Base-by-base conservation (phyloP, 1,140 invertebrate genomes). In the Goniozus legneri region DNA sequence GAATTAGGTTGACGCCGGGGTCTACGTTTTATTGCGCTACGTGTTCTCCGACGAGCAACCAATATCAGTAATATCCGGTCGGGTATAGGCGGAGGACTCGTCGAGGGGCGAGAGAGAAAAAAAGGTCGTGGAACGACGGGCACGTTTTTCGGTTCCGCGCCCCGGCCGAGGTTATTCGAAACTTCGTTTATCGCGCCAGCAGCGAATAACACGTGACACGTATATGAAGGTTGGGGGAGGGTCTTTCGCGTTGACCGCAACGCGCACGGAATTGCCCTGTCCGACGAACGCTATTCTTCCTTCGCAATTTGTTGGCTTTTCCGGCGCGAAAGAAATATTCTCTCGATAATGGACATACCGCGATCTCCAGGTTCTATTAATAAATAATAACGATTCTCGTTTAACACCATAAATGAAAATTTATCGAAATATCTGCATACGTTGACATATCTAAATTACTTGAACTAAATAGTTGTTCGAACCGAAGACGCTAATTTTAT, bases 61-160 rank as follows among this genome's bases (percentile, higher is more conserved):
- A 50, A 56, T 54, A 54, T 50, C 30, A 16, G 42, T 44, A 56
- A 54, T 46, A 54, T 54, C 20, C 41, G 16, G 35, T 13, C n/a
- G n/a, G 8, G n/a, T n/a, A n/a, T n/a, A n/a, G n/a, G n/a, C n/a
- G n/a, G n/a, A n/a, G n/a, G n/a, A n/a, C n/a, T n/a, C n/a, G n/a
- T n/a, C n/a, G n/a, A n/a, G n/a, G n/a, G n/a, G n/a, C n/a, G n/a
- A n/a, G 24, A 27, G 4, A 6, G 30, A 14, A 34, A 54, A 27
- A 54, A 38, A 38, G 34, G 35, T n/a, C 20, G 24, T 6, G 24
- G 10, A 6, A 10, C 27, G 10, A 15, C 30, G 24, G 15, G 35
- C 24, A 14, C 24, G 19, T 20, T 37, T 21, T 24, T 20, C 13
- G 36, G n/a, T 15, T 35, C 20, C 18, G 15, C 33, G 44, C 6